phyloP scores from a whole-genome alignment of 1,140 invertebrate genomes.

The Pteromalus puparum region DNA sequence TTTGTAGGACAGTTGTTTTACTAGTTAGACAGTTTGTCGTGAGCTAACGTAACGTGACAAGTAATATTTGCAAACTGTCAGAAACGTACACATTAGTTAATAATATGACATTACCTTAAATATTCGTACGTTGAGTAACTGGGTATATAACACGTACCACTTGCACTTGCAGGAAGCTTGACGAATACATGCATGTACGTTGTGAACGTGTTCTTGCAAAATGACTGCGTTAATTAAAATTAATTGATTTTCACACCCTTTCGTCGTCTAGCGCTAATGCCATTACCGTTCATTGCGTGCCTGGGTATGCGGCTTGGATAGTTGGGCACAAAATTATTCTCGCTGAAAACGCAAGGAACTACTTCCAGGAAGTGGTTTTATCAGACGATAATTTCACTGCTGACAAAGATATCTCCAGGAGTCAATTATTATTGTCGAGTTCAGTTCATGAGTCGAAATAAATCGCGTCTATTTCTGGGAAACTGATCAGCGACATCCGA shows the following conservation, averaged over 20 bases:
- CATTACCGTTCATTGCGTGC: constrained; percentile 45
- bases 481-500: no score
- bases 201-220: constrained; percentile 57
- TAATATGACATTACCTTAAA: not conserved
- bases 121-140: constrained; percentile 8
- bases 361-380: no score
- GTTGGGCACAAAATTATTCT: constrained; percentile 65
- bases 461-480: no score
- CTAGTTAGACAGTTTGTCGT: no score
- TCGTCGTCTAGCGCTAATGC: not conserved
- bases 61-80: not conserved
- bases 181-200: not conserved
- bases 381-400: no score
- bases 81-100: not conserved
- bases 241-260: constrained; percentile 67
- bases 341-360: no score
- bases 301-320: constrained; percentile 44
- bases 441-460: no score
- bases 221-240: constrained; percentile 71
- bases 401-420: no score
- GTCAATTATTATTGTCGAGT: no score
- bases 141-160: not conserved
- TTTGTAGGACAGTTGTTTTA: no score
- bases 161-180: no score
- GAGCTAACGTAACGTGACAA: no score